Evolutionary conservation across 2,113 vertebrate species (phyloP).

Genomic region (Sorex araneus): DNA sequence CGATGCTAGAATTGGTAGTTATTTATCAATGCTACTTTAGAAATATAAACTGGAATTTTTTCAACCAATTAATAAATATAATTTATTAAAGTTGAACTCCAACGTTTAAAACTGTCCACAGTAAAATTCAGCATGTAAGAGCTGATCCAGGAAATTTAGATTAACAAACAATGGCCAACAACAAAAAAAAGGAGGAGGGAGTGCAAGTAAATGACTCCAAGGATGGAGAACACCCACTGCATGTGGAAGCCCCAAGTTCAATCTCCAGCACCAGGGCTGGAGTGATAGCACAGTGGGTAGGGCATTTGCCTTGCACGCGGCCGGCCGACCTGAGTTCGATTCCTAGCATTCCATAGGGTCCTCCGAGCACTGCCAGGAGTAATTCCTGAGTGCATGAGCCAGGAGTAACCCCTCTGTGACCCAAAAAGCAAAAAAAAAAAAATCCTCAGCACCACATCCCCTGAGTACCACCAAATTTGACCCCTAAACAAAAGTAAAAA

Average conservation of each 20-base stretch:
- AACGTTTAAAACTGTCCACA: not conserved
- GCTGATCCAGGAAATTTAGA: not conserved
- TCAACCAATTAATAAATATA: slow-evolving; percentile 38
- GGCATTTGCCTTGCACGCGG: no score
- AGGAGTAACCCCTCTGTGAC: no score
- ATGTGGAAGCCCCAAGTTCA: not conserved
- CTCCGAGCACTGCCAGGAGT: no score
- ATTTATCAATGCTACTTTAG: slow-evolving; percentile 30
- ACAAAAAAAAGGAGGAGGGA: no score
- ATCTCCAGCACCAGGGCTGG: not conserved
- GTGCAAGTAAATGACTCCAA: no score
- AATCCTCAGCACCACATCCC: no score
- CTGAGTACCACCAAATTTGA: not conserved
- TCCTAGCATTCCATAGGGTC: no score
- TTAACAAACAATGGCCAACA: not conserved
- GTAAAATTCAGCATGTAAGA: slow-evolving; percentile 52
- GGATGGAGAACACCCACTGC: not conserved
- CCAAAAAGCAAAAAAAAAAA: no score
- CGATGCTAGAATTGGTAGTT: not conserved
- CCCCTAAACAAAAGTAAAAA: not conserved
- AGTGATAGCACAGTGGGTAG: no score
- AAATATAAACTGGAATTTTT: slow-evolving; percentile 49
- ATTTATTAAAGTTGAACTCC: slow-evolving; percentile 40
- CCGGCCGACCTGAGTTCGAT: no score
- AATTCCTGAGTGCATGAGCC: no score